Evolutionary conservation across 2,888 invertebrate species (phyloP).

Genomic region (Stenurella melanura): DNA sequence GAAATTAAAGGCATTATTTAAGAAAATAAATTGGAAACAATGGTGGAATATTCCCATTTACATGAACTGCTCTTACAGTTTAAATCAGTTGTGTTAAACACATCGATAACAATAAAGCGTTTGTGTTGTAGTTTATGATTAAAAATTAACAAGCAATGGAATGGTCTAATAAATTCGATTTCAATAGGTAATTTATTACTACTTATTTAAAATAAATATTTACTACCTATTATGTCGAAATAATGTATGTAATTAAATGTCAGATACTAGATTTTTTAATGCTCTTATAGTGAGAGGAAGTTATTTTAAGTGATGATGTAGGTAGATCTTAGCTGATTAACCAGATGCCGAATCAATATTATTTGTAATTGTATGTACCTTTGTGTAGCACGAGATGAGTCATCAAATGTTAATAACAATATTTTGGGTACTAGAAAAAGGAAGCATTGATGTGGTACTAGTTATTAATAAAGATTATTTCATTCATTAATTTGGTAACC

Average conservation of each 20-base stretch:
- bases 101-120: not conserved
- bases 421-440: not conserved
- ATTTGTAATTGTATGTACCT: not conserved
- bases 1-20: not conserved
- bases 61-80: not conserved
- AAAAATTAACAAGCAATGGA: not conserved
- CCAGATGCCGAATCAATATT: not conserved
- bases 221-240: not conserved
- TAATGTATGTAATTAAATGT: not conserved
- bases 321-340: not conserved
- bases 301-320: not conserved
- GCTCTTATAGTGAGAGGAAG: not conserved
- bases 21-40: not conserved
- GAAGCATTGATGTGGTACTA: not conserved
- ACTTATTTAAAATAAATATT: not conserved
- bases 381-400: not conserved
- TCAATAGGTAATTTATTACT: not conserved
- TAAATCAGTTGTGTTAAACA: not conserved
- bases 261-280: not conserved
- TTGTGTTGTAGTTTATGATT: not conserved
- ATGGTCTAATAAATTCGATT: not conserved
- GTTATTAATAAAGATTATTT: too few species aligned
- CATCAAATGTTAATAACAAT: not conserved
- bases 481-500: too few species aligned
- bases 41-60: not conserved